Conservation (phyloP, 2,113 vertebrate genomes). For the Microcebus murinus region DNA sequence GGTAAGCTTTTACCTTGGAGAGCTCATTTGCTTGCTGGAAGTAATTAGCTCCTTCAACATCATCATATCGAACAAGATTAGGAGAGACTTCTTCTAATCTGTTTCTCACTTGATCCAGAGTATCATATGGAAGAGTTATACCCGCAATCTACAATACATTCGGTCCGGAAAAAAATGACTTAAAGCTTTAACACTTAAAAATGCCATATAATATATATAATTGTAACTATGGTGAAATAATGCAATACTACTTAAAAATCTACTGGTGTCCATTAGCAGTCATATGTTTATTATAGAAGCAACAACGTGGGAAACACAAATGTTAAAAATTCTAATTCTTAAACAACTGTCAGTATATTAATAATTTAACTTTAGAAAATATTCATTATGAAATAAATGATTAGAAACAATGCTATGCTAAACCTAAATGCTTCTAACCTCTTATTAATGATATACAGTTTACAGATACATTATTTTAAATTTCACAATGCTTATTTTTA, state of each 20-base stretch:
- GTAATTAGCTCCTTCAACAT: slow-evolving; percentile 97
- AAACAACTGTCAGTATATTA: background rate
- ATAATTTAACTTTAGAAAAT: slow-evolving; percentile 18
- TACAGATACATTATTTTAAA: background rate
- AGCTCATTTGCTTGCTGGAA: slow-evolving; percentile 96
- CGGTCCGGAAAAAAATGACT: background rate
- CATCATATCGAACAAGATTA: slow-evolving; percentile 95
- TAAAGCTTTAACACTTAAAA: background rate
- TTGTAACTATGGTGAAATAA: background rate
- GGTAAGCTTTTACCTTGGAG: slow-evolving; percentile 87
- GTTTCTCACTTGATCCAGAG: slow-evolving; percentile 90
- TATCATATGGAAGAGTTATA: slow-evolving; percentile 93
- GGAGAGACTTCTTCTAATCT: slow-evolving; percentile 95
- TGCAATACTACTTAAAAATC: background rate
- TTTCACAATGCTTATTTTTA: background rate
- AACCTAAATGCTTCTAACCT: background rate
- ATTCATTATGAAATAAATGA: slow-evolving; percentile 24
- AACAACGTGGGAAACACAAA: background rate
- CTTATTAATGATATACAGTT: background rate
- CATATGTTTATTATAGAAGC: background rate
- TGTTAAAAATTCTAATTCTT: slow-evolving; percentile 22
- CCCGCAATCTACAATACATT: slow-evolving; percentile 90
- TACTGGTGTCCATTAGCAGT: background rate
- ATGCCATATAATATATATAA: slow-evolving; percentile 20
- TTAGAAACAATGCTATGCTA: background rate